Base-by-base conservation (phyloP, 2,888 invertebrate species). In the Disparrhopalites patrizii region DNA sequence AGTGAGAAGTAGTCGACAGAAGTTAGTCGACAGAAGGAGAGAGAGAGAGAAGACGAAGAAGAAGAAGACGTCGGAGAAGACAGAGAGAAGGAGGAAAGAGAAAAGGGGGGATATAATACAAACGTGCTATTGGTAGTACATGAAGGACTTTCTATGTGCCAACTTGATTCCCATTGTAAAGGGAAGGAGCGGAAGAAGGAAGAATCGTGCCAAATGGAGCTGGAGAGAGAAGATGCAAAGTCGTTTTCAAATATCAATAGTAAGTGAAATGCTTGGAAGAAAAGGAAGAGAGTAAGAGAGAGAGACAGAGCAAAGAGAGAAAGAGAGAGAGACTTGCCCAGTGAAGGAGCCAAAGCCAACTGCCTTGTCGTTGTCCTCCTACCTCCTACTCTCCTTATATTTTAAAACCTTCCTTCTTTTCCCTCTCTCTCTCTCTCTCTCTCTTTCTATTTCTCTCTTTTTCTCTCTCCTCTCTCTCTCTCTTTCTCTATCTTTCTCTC, bases 141-240 rank as follows among this genome's bases (percentile, higher is more conserved):
- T 30, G 43, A 33, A 61, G 36, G 36, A 33, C 36, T 33, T 25
- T 51, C 52, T 25, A 51, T 61, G 61, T 61, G 61, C 61, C 61
- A 61, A 61, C 36, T 51, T 51, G 33, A 61, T 43, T 50, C 30
- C 47, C 31, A 18, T 36, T 51, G 28, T 31, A 23, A 47, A 31
- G 25, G 51, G 36, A 38, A 61, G 38, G 61, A 51, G 36, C 51
- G 61, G 61, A 51, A 61, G 51, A 51, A 51, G 61, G 61, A 61
- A 51, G 51, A 61, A 31, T 61, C 51, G 61, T 61, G 61, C 61
- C 51, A 61, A 61, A 61, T 51, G 36, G 60, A 60, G 60, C 43
- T 47, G 61, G 51, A 61, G n/a, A n/a, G n/a, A n/a, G 51, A 61
- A 61, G 61, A 61, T 51, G 61, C 61, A 61, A 61, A 61, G 51